Percentiles rank a stretch among this genome's conserved stretches.
These are phyloP conservation scores for Muscicapa comitata DNA, from an alignment of 2,797 vertebrate species.

Conservation along the genomic window DNA sequence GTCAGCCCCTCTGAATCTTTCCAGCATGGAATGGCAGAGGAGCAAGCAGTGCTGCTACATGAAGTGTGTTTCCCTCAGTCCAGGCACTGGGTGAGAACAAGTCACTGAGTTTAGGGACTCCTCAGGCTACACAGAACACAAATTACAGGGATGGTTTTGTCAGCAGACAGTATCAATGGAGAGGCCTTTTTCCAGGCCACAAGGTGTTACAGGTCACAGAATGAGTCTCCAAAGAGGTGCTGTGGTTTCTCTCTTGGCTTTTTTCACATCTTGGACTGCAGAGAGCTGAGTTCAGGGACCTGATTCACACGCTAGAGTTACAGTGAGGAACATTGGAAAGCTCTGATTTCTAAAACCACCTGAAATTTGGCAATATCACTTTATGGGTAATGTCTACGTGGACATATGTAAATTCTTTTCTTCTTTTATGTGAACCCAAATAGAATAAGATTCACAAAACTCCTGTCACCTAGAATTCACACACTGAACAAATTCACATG, in stretches of 20 bases:
- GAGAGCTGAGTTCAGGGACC: neutral
- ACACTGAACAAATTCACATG: neutral
- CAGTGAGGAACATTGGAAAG: neutral
- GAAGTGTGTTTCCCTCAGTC: neutral
- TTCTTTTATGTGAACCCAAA: neutral
- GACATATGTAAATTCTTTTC: neutral
- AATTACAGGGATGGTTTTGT: neutral
- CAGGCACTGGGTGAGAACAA: neutral
- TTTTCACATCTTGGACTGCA: neutral
- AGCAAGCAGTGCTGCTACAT: accelerated
- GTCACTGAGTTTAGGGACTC: neutral
- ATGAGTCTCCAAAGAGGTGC: neutral
- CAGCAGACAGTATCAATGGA: neutral
- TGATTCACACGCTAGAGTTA: neutral
- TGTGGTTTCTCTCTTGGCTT: neutral
- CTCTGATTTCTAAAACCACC: neutral
- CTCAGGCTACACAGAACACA: neutral
- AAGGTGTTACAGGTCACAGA: neutral
- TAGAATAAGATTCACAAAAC: neutral
- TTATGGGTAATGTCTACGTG: accelerated
- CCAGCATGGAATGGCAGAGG: neutral
- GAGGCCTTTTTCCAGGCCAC: neutral
- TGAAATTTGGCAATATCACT: neutral
- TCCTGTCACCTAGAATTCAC: neutral
- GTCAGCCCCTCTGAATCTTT: neutral